Evolutionary conservation across 2,888 invertebrate genomes (phyloP), one percentile per base, ranked within the genome.

Genomic region (Ptilodon capucinus): DNA sequence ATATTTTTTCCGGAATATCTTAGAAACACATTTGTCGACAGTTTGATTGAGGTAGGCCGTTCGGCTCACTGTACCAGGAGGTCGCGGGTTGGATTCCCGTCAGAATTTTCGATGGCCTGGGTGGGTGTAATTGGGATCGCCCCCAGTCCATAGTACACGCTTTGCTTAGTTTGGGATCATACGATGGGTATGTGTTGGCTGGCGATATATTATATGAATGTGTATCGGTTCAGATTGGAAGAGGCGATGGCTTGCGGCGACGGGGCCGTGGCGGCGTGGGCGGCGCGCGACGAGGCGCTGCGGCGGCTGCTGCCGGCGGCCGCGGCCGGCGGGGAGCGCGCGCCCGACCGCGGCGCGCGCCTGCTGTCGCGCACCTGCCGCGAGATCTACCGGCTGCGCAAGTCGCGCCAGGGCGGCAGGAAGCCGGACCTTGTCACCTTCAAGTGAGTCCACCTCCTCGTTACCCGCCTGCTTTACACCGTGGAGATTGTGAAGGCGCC

Each of bases 351-450:
- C 94, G 96, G 81, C 94, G 95, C 97, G 62, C 95, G 96, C 68
- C 93, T 98, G 82, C 92, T 98, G 62, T 94, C 95, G 86, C 95
- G 96, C 76, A 97, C 97, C 9, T 97, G 97, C 50, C 94, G 97
- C 74, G 98, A 98, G 87, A 97, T 98, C 66, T 97, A 98, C 86
- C 95, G 97, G 65, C 91, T 98, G 54, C 91, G 98, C 61, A 96
- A 97, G 83, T 96, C 96, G 42, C 94, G 96, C 75, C 95, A 96
- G 63, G 96, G 97, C 40, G 95, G 96, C 69, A 95, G 97, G 57
- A 96, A 97, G 77, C 97, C 98, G 0, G 97, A 98, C 85, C 92
- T 97, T 60, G 95, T 97, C 69, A 97, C 97, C 40, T 98, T 76
- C 63, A 74, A 74, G 78, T 75, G 32, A 70, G 77, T 54, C 19